Evolutionary conservation across 2,797 vertebrate species (phyloP).

Genomic region (Dicrostonyx torquatus): DNA sequence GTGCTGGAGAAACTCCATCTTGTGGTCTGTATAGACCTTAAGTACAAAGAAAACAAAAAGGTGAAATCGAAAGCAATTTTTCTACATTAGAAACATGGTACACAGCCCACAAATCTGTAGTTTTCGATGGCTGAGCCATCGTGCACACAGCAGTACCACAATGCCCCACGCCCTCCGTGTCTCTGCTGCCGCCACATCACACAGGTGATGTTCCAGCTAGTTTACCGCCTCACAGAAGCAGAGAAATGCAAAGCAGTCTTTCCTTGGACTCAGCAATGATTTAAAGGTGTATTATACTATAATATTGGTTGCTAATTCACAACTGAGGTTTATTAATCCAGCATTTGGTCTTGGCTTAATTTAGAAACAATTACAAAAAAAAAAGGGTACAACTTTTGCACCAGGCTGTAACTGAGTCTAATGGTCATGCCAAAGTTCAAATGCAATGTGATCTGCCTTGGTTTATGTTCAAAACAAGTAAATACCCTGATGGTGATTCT

Average conservation of each 20-base stretch:
- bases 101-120: neutral
- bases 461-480: neutral
- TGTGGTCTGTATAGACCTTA: neutral
- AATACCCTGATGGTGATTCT: neutral
- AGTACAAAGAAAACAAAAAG: slow-evolving; percentile 24
- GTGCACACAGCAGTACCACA: neutral
- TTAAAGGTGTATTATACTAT: neutral
- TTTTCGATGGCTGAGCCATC: neutral
- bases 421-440: neutral
- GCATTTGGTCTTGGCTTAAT: neutral
- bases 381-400: neutral
- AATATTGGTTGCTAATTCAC: neutral
- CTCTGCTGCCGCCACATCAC: neutral
- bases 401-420: neutral
- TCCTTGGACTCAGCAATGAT: neutral
- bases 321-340: neutral
- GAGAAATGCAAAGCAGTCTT: neutral
- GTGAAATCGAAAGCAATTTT: neutral
- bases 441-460: neutral
- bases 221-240: neutral
- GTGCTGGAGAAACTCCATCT: neutral
- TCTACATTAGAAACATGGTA: neutral
- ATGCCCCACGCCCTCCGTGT: rapidly evolving
- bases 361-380: neutral
- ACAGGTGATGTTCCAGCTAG: rapidly evolving